Conservation (phyloP, 2,888 invertebrate species). For the Oasisia sp. region DNA sequence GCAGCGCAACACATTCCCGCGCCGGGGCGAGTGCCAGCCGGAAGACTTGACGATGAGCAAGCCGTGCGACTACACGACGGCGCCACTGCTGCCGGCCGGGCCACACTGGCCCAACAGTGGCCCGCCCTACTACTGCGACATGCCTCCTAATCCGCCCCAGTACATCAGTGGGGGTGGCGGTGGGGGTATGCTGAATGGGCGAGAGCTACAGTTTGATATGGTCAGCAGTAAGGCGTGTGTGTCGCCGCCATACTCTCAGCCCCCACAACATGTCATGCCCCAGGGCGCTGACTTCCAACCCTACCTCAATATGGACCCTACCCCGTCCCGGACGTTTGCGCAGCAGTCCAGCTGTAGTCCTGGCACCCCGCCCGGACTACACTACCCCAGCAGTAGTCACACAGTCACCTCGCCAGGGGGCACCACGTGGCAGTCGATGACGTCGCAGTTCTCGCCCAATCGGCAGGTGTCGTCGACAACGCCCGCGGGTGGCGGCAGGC, state of each 20-base stretch:
- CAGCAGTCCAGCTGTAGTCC: not conserved
- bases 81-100: not conserved
- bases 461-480: not conserved
- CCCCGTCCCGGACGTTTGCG: not conserved
- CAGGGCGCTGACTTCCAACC: not conserved
- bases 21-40: not conserved
- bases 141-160: not conserved
- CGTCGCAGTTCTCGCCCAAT: not conserved
- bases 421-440: not conserved
- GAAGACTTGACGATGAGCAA: not conserved
- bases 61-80: not conserved
- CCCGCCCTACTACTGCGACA: not conserved
- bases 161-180: not conserved
- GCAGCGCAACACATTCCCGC: not conserved
- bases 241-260: not conserved
- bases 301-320: not conserved
- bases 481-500: not conserved
- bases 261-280: not conserved
- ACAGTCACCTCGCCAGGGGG: not conserved
- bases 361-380: not conserved
- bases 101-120: not conserved
- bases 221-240: not conserved
- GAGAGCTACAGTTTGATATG: not conserved
- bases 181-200: not conserved
- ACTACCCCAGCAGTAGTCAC: conserved; percentile 10